A percentile compares a stretch with the other conserved stretches of the same genome.
phyloP scores from a whole-genome alignment of 2,888 invertebrate genomes.

The Achlya flavicornis region DNA sequence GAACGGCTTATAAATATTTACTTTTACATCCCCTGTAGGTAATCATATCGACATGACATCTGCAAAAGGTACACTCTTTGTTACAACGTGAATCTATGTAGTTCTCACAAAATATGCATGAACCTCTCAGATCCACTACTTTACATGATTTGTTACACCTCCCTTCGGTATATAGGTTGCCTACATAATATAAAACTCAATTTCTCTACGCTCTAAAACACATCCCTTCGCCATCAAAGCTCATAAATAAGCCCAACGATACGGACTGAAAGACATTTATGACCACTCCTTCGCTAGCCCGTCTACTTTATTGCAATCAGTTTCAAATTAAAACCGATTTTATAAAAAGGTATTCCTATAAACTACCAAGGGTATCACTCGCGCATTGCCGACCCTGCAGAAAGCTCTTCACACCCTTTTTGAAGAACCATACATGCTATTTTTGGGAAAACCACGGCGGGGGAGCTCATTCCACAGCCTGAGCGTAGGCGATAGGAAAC shows the following conservation, averaged over 20 bases:
- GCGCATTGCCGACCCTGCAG: too few species aligned
- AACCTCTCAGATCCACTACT: slow-evolving; percentile 17
- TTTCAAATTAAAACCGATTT: too few species aligned
- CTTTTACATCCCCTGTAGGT: slow-evolving; percentile 13
- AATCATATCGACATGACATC: neutral
- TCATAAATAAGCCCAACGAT: slow-evolving; percentile 26
- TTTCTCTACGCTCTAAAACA: slow-evolving; percentile 23
- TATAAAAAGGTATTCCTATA: too few species aligned
- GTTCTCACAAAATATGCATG: slow-evolving; percentile 15
- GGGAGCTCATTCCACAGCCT: too few species aligned
- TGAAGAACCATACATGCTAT: too few species aligned
- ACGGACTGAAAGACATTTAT: slow-evolving; percentile 5
- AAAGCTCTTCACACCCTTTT: too few species aligned
- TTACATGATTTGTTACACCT: slow-evolving; percentile 19
- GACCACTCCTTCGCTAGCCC: neutral
- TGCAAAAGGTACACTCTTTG: neutral
- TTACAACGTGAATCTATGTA: too few species aligned
- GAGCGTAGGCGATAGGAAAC: too few species aligned
- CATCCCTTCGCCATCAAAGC: slow-evolving; percentile 20
- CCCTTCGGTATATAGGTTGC: slow-evolving; percentile 25
- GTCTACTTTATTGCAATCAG: too few species aligned
- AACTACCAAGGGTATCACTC: too few species aligned
- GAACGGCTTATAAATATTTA: slow-evolving; percentile 30
- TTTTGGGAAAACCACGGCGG: too few species aligned
- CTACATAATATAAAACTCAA: slow-evolving; percentile 21